Base-by-base conservation (phyloP, 2,888 invertebrate species). In the Dastarcus helophoroides region DNA sequence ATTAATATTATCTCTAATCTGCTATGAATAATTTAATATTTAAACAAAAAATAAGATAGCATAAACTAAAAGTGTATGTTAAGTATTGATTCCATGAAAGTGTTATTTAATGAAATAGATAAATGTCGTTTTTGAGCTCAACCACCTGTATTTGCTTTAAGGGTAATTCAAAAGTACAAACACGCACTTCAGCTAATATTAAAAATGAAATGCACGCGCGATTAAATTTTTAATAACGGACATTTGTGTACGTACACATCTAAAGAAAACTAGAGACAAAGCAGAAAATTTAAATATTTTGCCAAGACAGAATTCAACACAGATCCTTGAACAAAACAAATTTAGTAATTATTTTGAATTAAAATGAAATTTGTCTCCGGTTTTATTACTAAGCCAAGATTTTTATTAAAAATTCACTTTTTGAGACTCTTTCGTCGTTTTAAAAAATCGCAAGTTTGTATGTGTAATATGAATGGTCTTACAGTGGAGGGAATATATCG, bases 401-500 rank as follows among this genome's bases (percentile, higher is more conserved):
- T n/a, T n/a, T n/a, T n/a, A n/a, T n/a, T n/a, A n/a, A n/a, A n/a
- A n/a, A n/a, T n/a, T n/a, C n/a, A n/a, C n/a, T n/a, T n/a, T n/a
- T n/a, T n/a, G n/a, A n/a, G n/a, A n/a, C n/a, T n/a, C n/a, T n/a
- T n/a, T n/a, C n/a, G n/a, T n/a, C n/a, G n/a, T n/a, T n/a, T n/a
- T n/a, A n/a, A n/a, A n/a, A n/a, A n/a, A n/a, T n/a, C n/a, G n/a
- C n/a, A n/a, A n/a, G n/a, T n/a, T n/a, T n/a, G n/a, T n/a, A n/a
- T n/a, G n/a, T n/a, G n/a, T n/a, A n/a, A n/a, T n/a, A 47, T 46
- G 47, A 45, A 44, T 44, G 48, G 50, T 54, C 53, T 50, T 45
- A 46, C 47, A 50, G 53, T 53, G 48, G 40, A 40, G 50, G 53
- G 50, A 49, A 57, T 56, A 55, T 60, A 59, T 58, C 57, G 58